These are phyloP conservation scores for Penaeus japonicus DNA, from an alignment of 1,140 invertebrate species.

Conservation along the genomic window DNA sequence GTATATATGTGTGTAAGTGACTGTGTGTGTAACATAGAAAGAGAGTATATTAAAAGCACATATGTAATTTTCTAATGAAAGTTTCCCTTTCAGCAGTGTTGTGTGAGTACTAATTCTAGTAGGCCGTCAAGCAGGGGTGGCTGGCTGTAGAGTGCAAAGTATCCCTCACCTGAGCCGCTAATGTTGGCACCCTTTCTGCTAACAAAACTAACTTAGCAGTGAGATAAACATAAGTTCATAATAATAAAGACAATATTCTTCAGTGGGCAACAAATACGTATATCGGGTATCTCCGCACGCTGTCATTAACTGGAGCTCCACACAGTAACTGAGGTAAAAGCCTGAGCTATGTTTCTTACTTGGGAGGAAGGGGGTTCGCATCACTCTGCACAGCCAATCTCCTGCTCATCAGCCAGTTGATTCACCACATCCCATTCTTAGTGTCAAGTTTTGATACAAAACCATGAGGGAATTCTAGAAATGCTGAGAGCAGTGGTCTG, in stretches of 20 bases:
- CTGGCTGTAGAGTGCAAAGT: constrained; percentile 36
- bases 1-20: no score
- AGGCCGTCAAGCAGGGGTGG: background rate
- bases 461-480: constrained; percentile 13
- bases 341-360: constrained; percentile 57
- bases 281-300: constrained; percentile 55
- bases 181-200: constrained; percentile 57
- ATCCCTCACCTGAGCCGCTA: constrained; percentile 54
- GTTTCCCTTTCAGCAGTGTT: no score
- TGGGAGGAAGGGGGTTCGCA: constrained; percentile 56
- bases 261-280: constrained; percentile 57
- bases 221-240: constrained; percentile 51
- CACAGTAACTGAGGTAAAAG: constrained; percentile 57
- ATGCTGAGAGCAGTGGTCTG: constrained; percentile 46
- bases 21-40: no score
- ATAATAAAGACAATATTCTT: constrained; percentile 51
- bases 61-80: no score
- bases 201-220: constrained; percentile 52
- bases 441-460: constrained; percentile 48
- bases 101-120: no score
- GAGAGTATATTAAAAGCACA: no score
- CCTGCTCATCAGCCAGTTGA: constrained; percentile 39
- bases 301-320: constrained; percentile 54
- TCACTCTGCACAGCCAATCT: constrained; percentile 53
- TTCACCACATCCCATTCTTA: constrained; percentile 29